Evolutionary conservation across 35 echinoderm and acorn worm species (phyloP).

Genomic region (Heliocidaris erythrogramma): DNA sequence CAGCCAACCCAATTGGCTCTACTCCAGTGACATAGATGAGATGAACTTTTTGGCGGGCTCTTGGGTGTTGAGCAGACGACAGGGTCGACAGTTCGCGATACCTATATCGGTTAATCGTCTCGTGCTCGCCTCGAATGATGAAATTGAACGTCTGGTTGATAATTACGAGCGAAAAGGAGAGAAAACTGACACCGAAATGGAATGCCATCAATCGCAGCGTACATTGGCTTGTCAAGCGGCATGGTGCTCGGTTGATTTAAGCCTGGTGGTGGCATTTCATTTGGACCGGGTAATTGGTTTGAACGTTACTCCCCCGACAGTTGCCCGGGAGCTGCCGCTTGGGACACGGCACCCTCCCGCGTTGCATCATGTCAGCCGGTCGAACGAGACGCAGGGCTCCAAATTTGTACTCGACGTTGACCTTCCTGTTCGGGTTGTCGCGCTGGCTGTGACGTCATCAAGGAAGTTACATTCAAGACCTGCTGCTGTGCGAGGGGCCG

Average conservation of each 20-base stretch:
- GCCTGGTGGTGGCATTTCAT: conserved; percentile 73
- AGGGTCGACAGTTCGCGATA: conserved; percentile 8
- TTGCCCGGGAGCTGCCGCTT: conserved; percentile 48
- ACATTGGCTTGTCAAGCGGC: conserved; percentile 27
- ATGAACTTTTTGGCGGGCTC: conserved; percentile 21
- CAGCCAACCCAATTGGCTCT: conserved; percentile 43
- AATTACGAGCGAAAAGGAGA: conserved; percentile 28
- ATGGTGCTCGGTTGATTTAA: conserved; percentile 52
- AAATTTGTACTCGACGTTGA: background rate
- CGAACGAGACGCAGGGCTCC: background rate
- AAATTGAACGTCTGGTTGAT: conserved; percentile 24
- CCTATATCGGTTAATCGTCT: background rate
- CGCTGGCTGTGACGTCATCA: conserved; percentile 33
- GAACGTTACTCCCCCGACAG: conserved; percentile 50
- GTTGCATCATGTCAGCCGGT: conserved; percentile 16
- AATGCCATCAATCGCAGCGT: background rate
- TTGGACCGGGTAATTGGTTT: conserved; percentile 77
- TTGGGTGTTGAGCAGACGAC: conserved; percentile 45
- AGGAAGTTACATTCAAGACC: conserved; percentile 40
- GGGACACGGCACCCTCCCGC: conserved; percentile 21
- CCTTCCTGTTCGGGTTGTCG: conserved; percentile 45
- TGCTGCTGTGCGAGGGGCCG: conserved; percentile 15
- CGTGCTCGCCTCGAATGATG: conserved; percentile 3
- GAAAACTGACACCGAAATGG: background rate
- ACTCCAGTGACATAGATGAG: background rate